phyloP scores from a whole-genome alignment of 2,888 invertebrate species.

The Troglohyphantes excavatus region DNA sequence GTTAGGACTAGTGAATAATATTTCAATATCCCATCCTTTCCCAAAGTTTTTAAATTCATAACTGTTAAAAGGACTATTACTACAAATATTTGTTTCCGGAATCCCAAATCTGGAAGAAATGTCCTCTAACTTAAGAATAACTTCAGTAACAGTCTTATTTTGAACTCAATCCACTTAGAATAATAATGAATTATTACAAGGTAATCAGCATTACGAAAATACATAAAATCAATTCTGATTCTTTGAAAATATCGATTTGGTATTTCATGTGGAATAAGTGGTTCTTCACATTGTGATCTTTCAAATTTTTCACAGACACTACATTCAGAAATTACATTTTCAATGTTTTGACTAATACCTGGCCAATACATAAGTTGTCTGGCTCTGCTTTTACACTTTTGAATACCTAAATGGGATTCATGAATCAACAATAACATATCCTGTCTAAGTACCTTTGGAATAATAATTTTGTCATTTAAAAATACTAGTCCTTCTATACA shows the following conservation, averaged over 20 bases:
- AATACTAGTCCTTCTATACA: constrained; percentile 12
- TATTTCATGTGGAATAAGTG: constrained; percentile 8
- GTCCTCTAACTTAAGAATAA: constrained; percentile 26
- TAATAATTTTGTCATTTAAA: constrained; percentile 7
- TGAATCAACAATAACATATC: constrained; percentile 25
- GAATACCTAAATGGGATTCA: constrained; percentile 5
- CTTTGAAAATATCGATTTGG: not conserved
- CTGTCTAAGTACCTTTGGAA: not conserved
- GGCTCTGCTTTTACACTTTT: constrained; percentile 28
- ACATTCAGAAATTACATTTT: not conserved
- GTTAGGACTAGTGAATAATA: constrained; percentile 2
- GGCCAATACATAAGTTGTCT: constrained; percentile 21
- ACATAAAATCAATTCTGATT: constrained; percentile 5
- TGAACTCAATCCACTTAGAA: constrained; percentile 37
- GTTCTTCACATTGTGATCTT: not conserved
- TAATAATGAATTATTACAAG: constrained; percentile 10
- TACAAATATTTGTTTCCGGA: not conserved
- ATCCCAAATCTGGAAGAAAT: constrained; percentile 36
- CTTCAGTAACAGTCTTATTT: constrained; percentile 5
- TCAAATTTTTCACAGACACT: constrained; percentile 5
- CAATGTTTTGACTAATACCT: not conserved
- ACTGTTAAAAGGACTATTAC: constrained; percentile 43
- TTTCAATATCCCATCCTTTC: constrained; percentile 24
- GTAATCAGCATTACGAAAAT: constrained; percentile 1
- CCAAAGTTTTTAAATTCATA: constrained; percentile 4